phyloP scores from a whole-genome alignment of 2,888 invertebrate species.

The Halictus quadricinctus region DNA sequence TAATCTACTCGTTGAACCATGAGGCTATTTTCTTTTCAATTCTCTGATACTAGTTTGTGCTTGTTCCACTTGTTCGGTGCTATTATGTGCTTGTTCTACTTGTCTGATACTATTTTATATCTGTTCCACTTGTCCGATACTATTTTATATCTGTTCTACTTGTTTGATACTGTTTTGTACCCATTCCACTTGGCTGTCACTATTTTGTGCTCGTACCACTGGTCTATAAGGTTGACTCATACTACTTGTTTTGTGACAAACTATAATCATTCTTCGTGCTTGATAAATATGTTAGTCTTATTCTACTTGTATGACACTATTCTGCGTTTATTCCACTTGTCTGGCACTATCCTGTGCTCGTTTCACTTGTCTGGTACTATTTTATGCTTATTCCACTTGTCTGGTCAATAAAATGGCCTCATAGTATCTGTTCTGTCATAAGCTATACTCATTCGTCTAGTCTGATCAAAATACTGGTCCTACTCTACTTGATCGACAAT shows the following conservation, averaged over 20 bases:
- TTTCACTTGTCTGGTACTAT: not conserved
- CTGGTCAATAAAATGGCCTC: no score
- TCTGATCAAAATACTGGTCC: not conserved
- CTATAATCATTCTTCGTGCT: no score
- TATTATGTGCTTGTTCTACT: no score
- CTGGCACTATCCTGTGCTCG: no score
- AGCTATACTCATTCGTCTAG: not conserved
- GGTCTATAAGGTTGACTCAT: no score
- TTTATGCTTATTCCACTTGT: no score
- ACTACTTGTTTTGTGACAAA: no score
- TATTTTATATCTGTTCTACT: no score
- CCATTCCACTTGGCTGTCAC: no score
- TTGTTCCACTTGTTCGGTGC: not conserved
- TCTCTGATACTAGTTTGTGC: not conserved
- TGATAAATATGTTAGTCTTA: no score
- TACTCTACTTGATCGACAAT: not conserved
- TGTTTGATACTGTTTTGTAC: not conserved
- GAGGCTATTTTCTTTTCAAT: not conserved
- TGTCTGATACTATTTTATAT: not conserved
- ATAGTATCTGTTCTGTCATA: no score
- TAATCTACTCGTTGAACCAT: not conserved
- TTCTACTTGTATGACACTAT: not conserved
- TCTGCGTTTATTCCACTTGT: not conserved
- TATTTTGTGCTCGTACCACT: not conserved
- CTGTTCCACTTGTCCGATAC: not conserved